Evolutionary conservation across 2,888 invertebrate species (phyloP), one percentile per base, ranked within the genome.

Genomic region (Lysandra coridon): DNA sequence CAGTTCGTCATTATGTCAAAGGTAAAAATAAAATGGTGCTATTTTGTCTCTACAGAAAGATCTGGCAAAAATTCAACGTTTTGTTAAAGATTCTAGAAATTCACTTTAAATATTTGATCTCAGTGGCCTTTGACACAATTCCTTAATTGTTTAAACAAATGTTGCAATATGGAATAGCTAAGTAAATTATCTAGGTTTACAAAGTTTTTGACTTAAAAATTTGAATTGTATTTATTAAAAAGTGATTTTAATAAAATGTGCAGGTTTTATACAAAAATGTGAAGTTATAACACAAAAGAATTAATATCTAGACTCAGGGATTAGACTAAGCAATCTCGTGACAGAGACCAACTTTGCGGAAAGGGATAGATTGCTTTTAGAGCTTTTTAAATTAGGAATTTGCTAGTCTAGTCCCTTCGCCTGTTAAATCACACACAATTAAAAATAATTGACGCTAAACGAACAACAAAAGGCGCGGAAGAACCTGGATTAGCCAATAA

Each of bases 401-500:
- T 57, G 57, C 57, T 37, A 37, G 69, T 69, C 23, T 69, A 37
- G 33, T 64, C 30, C 64, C 30, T 64, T 30, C 4, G 64, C 30
- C 79, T 80, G 81, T 80, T 80, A 78, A 80, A 79, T 80, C 80
- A 80, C 80, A 81, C 80, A 81, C 81, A 82, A 80, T 64, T 84
- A 84, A 86, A 85, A 83, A 85, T 88, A 90, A 87, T 87, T 91
- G 88, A 88, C 89, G 87, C 85, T 88, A 88, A 85, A 86, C 86
- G 85, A 88, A 83, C 80, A 82, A 88, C 80, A 57, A 86, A 86
- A 89, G 88, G 87, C 89, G 90, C 89, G 91, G 92, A 92, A 92
- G 91, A 91, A 90, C 90, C 84, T 87, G 83, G 90, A 90, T 91
- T 86, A 88, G 89, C 88, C 89, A 88, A 88, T 86, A 85, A 82